Evolutionary conservation across 2,113 vertebrate genomes (phyloP).

Genomic region (Hippocampus mohnikei): DNA sequence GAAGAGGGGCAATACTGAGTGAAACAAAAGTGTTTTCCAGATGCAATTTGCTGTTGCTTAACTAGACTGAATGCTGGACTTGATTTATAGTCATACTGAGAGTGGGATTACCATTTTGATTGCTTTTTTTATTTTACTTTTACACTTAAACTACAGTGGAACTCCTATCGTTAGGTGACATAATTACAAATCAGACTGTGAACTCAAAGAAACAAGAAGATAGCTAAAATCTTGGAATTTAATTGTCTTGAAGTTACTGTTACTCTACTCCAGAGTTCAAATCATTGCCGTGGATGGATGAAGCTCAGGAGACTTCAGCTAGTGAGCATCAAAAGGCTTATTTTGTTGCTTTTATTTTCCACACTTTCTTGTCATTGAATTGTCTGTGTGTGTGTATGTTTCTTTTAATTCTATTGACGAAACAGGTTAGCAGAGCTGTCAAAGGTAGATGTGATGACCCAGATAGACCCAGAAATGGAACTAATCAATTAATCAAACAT

Average conservation of each 20-base stretch:
- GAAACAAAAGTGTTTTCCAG: slow-evolving; percentile 45
- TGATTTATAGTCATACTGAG: slow-evolving; percentile 37
- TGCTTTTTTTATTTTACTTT: neutral
- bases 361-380: neutral
- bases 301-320: neutral
- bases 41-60: slow-evolving; percentile 54
- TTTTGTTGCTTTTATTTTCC: too few relatives aligned
- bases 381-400: neutral
- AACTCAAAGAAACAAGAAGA: neutral
- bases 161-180: neutral
- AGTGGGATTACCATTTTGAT: slow-evolving; percentile 17
- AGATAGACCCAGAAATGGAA: neutral
- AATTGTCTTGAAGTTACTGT: too few relatives aligned
- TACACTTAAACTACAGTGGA: neutral
- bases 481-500: neutral
- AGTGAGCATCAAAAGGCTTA: neutral
- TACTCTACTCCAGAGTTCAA: neutral
- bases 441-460: neutral
- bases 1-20: slow-evolving; percentile 22
- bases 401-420: neutral
- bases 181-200: neutral
- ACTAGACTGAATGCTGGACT: slow-evolving; percentile 26
- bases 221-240: neutral
- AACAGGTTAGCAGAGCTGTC: neutral
- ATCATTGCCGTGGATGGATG: neutral